Evolutionary conservation across 2,888 invertebrate genomes (phyloP).

Genomic region (Coenonympha glycerion): DNA sequence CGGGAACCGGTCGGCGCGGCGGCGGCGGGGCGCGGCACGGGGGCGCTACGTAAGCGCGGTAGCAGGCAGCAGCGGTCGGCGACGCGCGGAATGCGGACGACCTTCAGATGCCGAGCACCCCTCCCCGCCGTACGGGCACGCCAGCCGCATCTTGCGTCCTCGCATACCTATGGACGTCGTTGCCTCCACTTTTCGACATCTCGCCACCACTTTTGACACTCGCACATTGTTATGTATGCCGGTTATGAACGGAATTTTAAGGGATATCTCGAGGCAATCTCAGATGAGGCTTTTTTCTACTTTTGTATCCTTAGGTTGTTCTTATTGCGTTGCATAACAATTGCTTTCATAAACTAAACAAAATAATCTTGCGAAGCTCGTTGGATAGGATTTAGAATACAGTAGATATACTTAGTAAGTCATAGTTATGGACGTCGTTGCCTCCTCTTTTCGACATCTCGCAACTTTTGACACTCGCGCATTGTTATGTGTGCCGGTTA

Average conservation of each 20-base stretch:
- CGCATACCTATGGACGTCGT: slow-evolving; percentile 70
- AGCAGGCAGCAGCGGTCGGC: slow-evolving; percentile 75
- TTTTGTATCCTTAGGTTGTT: too few species aligned
- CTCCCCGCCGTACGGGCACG: slow-evolving; percentile 68
- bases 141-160: slow-evolving; percentile 74
- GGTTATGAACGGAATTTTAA: slow-evolving; percentile 39
- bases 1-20: slow-evolving; percentile 46
- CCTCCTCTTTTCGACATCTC: slow-evolving; percentile 71
- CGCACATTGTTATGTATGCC: slow-evolving; percentile 49
- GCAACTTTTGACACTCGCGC: slow-evolving; percentile 67
- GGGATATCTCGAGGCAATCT: too few species aligned
- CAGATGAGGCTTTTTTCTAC: too few species aligned
- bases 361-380: too few species aligned
- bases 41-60: slow-evolving; percentile 76
- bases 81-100: slow-evolving; percentile 76
- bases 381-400: too few species aligned
- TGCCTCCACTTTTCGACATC: slow-evolving; percentile 72
- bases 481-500: slow-evolving; percentile 47
- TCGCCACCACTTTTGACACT: slow-evolving; percentile 68
- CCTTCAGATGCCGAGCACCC: slow-evolving; percentile 75
- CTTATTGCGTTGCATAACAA: too few species aligned
- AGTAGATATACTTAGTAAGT: too few species aligned
- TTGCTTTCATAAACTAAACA: too few species aligned
- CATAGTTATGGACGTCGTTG: slow-evolving; percentile 69
- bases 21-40: slow-evolving; percentile 48